These are phyloP conservation scores for Pyrocephalus nanus DNA, from an alignment of 2,797 vertebrate species.

Conservation along the genomic window DNA sequence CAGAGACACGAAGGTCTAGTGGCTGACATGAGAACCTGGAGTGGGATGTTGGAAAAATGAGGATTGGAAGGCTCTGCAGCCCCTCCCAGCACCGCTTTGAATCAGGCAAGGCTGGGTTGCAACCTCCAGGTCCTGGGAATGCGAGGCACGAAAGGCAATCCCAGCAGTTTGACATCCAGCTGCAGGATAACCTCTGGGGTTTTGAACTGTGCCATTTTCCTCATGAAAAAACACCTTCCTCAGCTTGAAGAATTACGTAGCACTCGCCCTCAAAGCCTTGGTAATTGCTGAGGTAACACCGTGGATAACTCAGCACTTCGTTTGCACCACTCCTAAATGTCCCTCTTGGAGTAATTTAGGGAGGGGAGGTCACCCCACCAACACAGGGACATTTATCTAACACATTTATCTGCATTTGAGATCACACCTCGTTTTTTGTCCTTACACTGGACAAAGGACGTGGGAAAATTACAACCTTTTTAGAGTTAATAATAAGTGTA, in stretches of 20 bases:
- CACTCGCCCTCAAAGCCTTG: background rate
- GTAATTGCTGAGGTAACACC: conserved; percentile 26
- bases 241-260: conserved; percentile 16
- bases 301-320: background rate
- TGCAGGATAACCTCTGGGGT: background rate
- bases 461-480: background rate
- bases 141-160: background rate
- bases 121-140: background rate
- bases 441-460: background rate
- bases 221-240: background rate
- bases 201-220: background rate
- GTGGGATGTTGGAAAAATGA: background rate
- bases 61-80: background rate
- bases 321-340: background rate
- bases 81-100: background rate
- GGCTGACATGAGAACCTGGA: background rate
- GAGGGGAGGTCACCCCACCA: background rate
- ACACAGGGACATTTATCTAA: background rate
- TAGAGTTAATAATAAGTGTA: background rate
- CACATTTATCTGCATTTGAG: background rate
- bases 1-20: background rate
- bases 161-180: background rate
- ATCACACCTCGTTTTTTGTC: background rate
- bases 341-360: background rate
- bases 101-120: background rate